Conservation (phyloP, 1,140 invertebrate species). For the Micrasema longulum region DNA sequence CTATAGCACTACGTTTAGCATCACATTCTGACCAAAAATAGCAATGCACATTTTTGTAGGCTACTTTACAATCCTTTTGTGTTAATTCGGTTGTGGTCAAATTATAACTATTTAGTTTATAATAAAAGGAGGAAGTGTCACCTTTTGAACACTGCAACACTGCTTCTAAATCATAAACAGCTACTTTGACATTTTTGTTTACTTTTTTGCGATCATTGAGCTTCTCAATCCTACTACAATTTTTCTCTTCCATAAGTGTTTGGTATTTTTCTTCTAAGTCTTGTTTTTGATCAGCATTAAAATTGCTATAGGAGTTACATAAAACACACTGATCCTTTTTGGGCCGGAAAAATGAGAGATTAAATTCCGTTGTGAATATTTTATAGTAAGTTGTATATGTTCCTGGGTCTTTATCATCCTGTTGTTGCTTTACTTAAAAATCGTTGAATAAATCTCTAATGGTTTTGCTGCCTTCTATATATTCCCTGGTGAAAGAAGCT, state of each 20-base stretch:
- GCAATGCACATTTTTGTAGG: slow-evolving; percentile 56
- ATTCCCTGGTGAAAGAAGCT: slow-evolving; percentile 55
- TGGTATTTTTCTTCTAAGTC: slow-evolving; percentile 48
- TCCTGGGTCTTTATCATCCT: slow-evolving; percentile 48
- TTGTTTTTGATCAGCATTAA: slow-evolving; percentile 53
- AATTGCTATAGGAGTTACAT: slow-evolving; percentile 57
- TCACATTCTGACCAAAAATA: slow-evolving; percentile 64
- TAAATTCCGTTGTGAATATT: slow-evolving; percentile 58
- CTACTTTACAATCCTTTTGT: slow-evolving; percentile 61
- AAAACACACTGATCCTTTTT: slow-evolving; percentile 62
- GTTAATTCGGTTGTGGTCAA: slow-evolving; percentile 60
- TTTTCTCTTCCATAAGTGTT: slow-evolving; percentile 3
- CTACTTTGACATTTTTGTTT: slow-evolving; percentile 54
- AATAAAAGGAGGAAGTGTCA: slow-evolving; percentile 59
- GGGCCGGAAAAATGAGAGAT: slow-evolving; percentile 59
- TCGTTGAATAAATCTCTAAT: slow-evolving; percentile 57
- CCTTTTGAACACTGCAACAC: slow-evolving; percentile 57
- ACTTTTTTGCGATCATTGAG: slow-evolving; percentile 53
- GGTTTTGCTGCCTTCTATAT: slow-evolving; percentile 57
- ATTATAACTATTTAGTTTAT: slow-evolving; percentile 57
- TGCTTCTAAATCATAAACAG: slow-evolving; percentile 60
- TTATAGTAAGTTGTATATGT: slow-evolving; percentile 56
- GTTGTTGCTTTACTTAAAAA: slow-evolving; percentile 54
- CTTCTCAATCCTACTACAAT: slow-evolving; percentile 51
- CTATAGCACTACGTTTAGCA: slow-evolving; percentile 60